phyloP scores from a whole-genome alignment of 1,140 invertebrate species.

The Neodiprion pinetum region DNA sequence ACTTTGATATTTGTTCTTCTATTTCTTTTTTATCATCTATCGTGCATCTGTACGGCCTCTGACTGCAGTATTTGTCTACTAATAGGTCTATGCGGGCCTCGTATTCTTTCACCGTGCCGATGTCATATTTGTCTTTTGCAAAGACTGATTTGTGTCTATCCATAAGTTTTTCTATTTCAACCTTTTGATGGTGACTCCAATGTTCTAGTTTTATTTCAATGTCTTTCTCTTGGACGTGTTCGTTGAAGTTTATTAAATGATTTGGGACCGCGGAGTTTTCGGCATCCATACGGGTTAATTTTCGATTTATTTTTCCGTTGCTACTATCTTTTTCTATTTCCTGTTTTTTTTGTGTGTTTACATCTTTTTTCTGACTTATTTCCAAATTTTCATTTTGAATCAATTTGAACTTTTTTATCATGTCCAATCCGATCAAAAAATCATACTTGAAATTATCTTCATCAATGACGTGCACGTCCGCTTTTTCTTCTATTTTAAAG shows the following conservation, averaged over 20 bases:
- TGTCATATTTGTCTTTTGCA: slow-evolving; percentile 51
- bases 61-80: slow-evolving; percentile 42
- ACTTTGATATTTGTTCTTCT: slow-evolving; percentile 44
- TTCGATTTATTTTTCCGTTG: background rate
- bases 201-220: slow-evolving; percentile 17
- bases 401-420: no score
- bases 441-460: no score
- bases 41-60: slow-evolving; percentile 46
- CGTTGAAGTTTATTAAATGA: slow-evolving; percentile 12
- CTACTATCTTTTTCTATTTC: background rate
- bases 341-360: background rate
- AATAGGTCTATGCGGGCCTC: slow-evolving; percentile 39
- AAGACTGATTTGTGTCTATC: slow-evolving; percentile 40
- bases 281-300: background rate
- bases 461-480: no score
- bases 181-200: slow-evolving; percentile 35
- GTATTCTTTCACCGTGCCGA: slow-evolving; percentile 38
- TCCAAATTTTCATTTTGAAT: background rate
- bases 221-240: background rate
- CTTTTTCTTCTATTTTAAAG: no score
- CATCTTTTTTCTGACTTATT: background rate
- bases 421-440: no score
- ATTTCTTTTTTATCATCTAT: slow-evolving; percentile 48
- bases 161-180: slow-evolving; percentile 37
- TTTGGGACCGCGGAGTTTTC: no score